These are phyloP conservation scores for Caenorhabditis uteleia DNA, from an alignment of 2,888 invertebrate species.

Conservation along the genomic window DNA sequence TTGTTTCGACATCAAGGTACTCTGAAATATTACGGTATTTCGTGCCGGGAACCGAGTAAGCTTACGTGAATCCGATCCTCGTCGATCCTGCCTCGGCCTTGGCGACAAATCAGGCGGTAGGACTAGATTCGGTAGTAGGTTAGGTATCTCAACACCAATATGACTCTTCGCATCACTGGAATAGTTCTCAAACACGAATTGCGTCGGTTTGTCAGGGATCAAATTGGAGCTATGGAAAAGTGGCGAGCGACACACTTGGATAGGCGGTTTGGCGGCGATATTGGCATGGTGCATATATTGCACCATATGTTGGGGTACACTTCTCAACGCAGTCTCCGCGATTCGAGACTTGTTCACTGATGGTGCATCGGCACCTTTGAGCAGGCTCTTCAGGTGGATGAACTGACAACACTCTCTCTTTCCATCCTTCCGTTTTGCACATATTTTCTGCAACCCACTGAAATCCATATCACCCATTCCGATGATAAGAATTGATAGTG, in stretches of 20 bases:
- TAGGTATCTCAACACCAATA: constrained; percentile 19
- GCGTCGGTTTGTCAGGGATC: constrained; percentile 55
- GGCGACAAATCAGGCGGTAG: constrained; percentile 40
- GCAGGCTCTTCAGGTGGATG: constrained; percentile 41
- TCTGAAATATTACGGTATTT: constrained; percentile 28
- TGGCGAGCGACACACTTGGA: constrained; percentile 57
- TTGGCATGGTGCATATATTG: constrained; percentile 51
- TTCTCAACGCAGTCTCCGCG: constrained; percentile 40
- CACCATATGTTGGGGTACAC: constrained; percentile 51
- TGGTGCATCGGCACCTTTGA: constrained; percentile 44
- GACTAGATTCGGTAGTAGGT: constrained; percentile 29
- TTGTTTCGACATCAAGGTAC: constrained; percentile 45
- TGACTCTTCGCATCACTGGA: constrained; percentile 10
- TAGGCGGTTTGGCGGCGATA: constrained; percentile 56
- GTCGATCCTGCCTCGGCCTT: constrained; percentile 36
- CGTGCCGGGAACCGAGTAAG: too few species aligned
- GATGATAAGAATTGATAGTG: constrained; percentile 64
- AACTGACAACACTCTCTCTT: constrained; percentile 44
- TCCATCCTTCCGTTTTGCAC: constrained; percentile 36
- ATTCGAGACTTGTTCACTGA: constrained; percentile 45
- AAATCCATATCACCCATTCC: constrained; percentile 63
- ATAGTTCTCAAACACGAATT: constrained; percentile 48
- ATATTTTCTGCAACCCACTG: constrained; percentile 39
- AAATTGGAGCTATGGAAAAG: constrained; percentile 53
- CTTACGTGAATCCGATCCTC: constrained; percentile 51